phyloP scores from a whole-genome alignment of 2,888 invertebrate species.

The Stenichneumon culpator region DNA sequence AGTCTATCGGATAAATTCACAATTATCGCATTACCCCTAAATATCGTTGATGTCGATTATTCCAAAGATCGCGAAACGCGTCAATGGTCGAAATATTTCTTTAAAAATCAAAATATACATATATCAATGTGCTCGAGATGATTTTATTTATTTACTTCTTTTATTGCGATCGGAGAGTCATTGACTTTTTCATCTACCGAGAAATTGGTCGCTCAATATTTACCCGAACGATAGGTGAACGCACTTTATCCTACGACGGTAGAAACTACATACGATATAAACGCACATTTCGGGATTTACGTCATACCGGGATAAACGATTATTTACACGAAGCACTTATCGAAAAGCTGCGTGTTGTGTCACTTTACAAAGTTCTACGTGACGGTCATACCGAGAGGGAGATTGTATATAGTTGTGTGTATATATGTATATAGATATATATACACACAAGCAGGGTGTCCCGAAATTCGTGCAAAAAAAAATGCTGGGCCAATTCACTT shows the following conservation, averaged over 20 bases:
- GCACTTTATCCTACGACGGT: slow-evolving; percentile 61
- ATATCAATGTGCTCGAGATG: slow-evolving; percentile 12
- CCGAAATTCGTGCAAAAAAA: neutral
- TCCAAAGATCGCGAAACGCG: slow-evolving; percentile 26
- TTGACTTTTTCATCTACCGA: slow-evolving; percentile 20
- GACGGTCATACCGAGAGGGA: slow-evolving; percentile 74
- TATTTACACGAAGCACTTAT: slow-evolving; percentile 76
- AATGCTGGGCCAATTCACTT: neutral
- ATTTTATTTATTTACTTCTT: slow-evolving; percentile 8
- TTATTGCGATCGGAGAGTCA: slow-evolving; percentile 16
- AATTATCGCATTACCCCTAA: slow-evolving; percentile 55
- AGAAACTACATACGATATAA: slow-evolving; percentile 62
- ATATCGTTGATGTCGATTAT: slow-evolving; percentile 48
- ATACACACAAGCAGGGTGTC: slow-evolving; percentile 9
- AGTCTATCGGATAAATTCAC: slow-evolving; percentile 60
- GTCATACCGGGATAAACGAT: slow-evolving; percentile 49
- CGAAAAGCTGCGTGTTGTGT: slow-evolving; percentile 71
- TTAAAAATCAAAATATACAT: slow-evolving; percentile 42
- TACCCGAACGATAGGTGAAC: slow-evolving; percentile 64
- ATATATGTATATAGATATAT: slow-evolving; percentile 14
- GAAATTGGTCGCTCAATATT: slow-evolving; percentile 67
- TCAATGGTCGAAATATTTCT: neutral
- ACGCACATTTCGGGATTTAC: slow-evolving; percentile 57
- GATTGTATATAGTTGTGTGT: slow-evolving; percentile 33
- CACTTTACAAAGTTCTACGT: slow-evolving; percentile 72